Conservation (phyloP, 2,888 invertebrate genomes). For the Acanthococcus lagerstroemiae region DNA sequence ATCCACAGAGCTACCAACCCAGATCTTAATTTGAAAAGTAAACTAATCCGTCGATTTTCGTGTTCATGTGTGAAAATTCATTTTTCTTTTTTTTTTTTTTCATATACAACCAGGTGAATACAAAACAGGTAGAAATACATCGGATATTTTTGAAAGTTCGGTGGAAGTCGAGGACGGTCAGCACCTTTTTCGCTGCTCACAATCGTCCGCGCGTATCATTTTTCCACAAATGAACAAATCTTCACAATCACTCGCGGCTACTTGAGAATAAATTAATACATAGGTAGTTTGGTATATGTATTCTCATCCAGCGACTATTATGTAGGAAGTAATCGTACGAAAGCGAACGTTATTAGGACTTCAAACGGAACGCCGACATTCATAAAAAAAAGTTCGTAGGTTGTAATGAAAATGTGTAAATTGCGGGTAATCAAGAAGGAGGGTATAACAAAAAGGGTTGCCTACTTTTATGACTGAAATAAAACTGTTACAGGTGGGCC, state of each 20-base stretch:
- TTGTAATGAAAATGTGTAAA: constrained; percentile 20
- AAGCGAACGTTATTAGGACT: not conserved
- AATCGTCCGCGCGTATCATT: too few relatives aligned
- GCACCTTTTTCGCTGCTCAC: too few relatives aligned
- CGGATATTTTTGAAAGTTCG: too few relatives aligned
- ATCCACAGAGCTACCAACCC: constrained; percentile 24
- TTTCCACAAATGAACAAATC: too few relatives aligned
- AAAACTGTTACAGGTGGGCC: constrained; percentile 26
- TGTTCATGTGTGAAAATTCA: constrained; percentile 28
- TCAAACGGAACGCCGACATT: constrained; percentile 8
- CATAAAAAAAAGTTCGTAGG: constrained; percentile 1
- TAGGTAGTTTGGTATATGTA: too few relatives aligned
- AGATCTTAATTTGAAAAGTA: constrained; percentile 25
- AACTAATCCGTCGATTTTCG: constrained; percentile 23
- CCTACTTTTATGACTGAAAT: constrained; percentile 18
- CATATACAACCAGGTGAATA: too few relatives aligned
- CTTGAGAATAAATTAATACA: too few relatives aligned
- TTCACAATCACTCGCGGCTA: too few relatives aligned
- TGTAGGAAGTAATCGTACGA: too few relatives aligned
- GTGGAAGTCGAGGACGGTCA: too few relatives aligned
- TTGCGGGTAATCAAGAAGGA: constrained; percentile 21
- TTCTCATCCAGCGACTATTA: too few relatives aligned
- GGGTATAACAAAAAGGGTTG: constrained; percentile 21
- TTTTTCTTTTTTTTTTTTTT: not conserved
- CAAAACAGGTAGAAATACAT: too few relatives aligned